Percentiles rank a stretch among this genome's conserved stretches.
These are phyloP conservation scores for Agrypnia vestita DNA, from an alignment of 1,140 invertebrate species.

Conservation along the genomic window DNA sequence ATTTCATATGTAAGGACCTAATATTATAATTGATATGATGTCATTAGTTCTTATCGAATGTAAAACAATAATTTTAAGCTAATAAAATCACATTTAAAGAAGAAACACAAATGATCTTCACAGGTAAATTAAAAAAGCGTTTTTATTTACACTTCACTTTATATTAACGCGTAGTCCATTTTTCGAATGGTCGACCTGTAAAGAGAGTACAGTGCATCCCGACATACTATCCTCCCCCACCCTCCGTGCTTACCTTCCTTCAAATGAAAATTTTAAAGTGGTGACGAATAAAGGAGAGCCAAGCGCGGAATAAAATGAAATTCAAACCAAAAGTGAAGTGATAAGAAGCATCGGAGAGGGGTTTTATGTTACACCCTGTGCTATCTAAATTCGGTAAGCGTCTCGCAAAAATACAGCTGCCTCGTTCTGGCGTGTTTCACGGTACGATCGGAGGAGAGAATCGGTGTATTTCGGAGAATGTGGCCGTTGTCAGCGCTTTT, in stretches of 20 bases:
- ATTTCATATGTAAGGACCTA: no score
- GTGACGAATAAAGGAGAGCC: constrained; percentile 53
- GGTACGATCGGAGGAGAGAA: background rate
- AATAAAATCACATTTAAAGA: no score
- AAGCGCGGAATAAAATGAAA: constrained; percentile 52
- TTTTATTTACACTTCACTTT: no score
- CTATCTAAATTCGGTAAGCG: constrained; percentile 6
- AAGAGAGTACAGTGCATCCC: constrained; percentile 23
- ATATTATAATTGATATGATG: no score
- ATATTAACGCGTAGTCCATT: no score
- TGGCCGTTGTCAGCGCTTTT: constrained; percentile 31
- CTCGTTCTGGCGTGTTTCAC: background rate
- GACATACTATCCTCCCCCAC: background rate
- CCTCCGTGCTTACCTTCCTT: constrained; percentile 30
- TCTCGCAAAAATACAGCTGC: constrained; percentile 21
- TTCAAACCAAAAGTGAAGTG: constrained; percentile 59
- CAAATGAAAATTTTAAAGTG: constrained; percentile 58
- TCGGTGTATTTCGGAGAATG: background rate
- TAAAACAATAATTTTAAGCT: no score
- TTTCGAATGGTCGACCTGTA: background rate
- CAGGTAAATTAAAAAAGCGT: no score
- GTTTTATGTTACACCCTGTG: constrained; percentile 45
- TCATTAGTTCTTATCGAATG: no score
- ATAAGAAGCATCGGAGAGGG: constrained; percentile 42
- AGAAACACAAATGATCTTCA: no score